These are phyloP conservation scores for Centropristis striata DNA, from an alignment of 2,113 vertebrate species.

Conservation along the genomic window DNA sequence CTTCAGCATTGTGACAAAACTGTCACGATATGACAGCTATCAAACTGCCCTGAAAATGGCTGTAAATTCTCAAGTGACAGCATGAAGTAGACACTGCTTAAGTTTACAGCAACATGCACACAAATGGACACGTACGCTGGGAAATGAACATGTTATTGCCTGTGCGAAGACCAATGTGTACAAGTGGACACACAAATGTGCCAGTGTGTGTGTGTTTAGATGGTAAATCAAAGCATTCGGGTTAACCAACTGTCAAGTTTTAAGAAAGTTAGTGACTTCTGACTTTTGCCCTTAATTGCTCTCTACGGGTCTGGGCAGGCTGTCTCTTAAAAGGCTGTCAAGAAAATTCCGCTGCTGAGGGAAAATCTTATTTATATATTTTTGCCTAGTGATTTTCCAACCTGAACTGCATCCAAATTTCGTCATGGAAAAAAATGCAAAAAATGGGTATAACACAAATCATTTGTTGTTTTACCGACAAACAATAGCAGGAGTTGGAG, in stretches of 20 bases:
- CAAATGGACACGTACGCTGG: not conserved
- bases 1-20: slow-evolving; percentile 48
- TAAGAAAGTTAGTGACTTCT: slow-evolving; percentile 35
- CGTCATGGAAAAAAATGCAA: not conserved
- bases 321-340: slow-evolving; percentile 28
- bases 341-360: slow-evolving; percentile 1
- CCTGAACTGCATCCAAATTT: not conserved
- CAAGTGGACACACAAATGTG: not conserved
- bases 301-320: not conserved
- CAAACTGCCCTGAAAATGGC: slow-evolving; percentile 43
- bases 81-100: slow-evolving; percentile 10
- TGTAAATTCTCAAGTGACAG: slow-evolving; percentile 33
- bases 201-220: not conserved
- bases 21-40: slow-evolving; percentile 62
- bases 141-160: not conserved
- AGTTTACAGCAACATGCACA: slow-evolving; percentile 28
- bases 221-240: not conserved
- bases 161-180: not conserved
- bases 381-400: slow-evolving; percentile 1
- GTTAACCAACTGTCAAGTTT: slow-evolving; percentile 14
- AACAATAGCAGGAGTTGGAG: not conserved
- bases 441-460: not conserved
- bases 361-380: slow-evolving; percentile 9
- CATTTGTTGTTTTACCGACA: not conserved
- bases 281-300: slow-evolving; percentile 59